Evolutionary conservation across 2,113 vertebrate genomes (phyloP).

Genomic region (Thryonomys swinderianus): DNA sequence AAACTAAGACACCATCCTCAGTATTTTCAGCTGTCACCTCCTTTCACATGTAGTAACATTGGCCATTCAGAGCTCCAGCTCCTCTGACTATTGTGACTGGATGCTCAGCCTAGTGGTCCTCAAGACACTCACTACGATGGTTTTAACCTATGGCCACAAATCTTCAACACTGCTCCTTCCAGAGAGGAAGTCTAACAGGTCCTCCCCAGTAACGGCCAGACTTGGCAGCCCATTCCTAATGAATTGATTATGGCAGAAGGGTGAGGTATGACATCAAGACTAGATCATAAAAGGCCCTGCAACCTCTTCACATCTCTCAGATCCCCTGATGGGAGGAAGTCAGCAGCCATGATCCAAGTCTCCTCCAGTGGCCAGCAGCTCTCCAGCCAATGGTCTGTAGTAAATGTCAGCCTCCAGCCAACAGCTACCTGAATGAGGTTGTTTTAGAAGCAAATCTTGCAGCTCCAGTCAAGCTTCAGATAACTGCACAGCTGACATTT

Average conservation of each 20-base stretch:
- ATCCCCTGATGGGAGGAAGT: background rate
- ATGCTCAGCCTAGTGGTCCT: background rate
- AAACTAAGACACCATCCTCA: background rate
- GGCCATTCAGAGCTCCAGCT: background rate
- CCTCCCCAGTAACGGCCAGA: background rate
- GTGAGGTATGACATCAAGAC: background rate
- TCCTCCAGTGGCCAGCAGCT: background rate
- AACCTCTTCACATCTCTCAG: background rate
- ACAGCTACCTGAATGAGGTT: background rate
- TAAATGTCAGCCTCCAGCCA: background rate
- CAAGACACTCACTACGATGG: background rate
- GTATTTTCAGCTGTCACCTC: background rate
- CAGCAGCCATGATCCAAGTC: background rate
- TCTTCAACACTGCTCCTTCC: background rate
- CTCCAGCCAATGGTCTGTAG: background rate
- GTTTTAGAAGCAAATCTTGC: background rate
- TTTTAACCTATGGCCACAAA: background rate
- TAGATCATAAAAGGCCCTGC: background rate
- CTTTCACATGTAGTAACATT: background rate
- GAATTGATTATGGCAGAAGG: background rate
- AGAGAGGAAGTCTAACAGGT: background rate
- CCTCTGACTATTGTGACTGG: background rate
- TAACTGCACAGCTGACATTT: background rate
- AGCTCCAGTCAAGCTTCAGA: background rate
- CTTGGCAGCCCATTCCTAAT: background rate